phyloP scores from a whole-genome alignment of 1,140 invertebrate genomes.

The Drosophila paulistorum region DNA sequence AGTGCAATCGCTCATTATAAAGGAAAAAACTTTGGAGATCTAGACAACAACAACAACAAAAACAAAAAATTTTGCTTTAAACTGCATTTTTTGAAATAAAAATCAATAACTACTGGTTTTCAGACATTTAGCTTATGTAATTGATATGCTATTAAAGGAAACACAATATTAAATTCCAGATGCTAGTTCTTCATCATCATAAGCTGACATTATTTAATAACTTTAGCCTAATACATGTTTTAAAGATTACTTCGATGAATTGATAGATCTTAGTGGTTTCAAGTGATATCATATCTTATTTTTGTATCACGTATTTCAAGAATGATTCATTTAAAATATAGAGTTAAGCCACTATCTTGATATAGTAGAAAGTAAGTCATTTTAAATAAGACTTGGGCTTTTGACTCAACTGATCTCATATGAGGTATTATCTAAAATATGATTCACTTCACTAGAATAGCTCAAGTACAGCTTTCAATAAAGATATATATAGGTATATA shows the following conservation, averaged over 20 bases:
- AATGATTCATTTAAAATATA: neutral
- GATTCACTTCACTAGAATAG: slow-evolving; percentile 3
- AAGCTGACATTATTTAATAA: neutral
- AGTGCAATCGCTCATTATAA: slow-evolving; percentile 20
- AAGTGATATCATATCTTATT: slow-evolving; percentile 7
- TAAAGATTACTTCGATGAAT: neutral
- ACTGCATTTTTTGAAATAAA: neutral
- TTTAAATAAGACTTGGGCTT: neutral
- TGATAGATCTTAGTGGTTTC: neutral
- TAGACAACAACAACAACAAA: neutral
- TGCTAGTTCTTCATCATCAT: no score
- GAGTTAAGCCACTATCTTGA: neutral
- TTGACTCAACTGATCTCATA: neutral
- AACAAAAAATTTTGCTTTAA: neutral
- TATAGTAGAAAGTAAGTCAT: neutral
- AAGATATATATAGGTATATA: no score
- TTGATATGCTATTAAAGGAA: no score
- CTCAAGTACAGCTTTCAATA: slow-evolving; percentile 8
- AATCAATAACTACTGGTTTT: no score
- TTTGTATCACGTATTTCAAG: neutral
- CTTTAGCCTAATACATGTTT: neutral
- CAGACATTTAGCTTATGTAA: no score
- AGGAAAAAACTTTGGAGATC: neutral
- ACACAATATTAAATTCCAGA: no score
- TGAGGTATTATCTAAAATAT: slow-evolving; percentile 2